Evolutionary conservation across 2,113 vertebrate genomes (phyloP).

Genomic region (Corythornis vintsioides): DNA sequence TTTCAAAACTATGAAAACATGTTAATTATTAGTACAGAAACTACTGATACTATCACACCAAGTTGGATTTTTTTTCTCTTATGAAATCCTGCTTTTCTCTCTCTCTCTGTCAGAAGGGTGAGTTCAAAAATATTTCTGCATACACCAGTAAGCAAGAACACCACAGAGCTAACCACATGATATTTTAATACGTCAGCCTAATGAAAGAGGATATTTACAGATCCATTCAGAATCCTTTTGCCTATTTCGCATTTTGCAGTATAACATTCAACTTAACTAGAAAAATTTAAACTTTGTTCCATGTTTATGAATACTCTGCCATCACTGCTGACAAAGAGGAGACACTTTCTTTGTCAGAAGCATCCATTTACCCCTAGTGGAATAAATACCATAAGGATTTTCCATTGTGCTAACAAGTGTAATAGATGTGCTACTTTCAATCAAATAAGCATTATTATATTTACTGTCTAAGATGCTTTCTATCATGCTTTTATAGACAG

Average conservation of each 20-base stretch:
- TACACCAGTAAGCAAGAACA: neutral
- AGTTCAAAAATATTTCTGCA: conserved; percentile 17
- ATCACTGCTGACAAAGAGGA: neutral
- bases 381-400: neutral
- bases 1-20: neutral
- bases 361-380: neutral
- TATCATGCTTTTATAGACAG: neutral
- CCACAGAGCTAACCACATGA: neutral
- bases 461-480: neutral
- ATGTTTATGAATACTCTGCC: neutral
- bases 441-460: neutral
- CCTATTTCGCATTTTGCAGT: neutral
- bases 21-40: neutral
- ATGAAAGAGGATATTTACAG: conserved; percentile 3
- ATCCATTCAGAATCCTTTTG: neutral
- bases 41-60: neutral
- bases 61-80: neutral
- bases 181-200: neutral
- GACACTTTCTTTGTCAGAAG: neutral
- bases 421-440: neutral
- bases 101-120: neutral
- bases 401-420: neutral
- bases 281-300: neutral
- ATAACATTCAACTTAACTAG: neutral
- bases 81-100: neutral